Base-by-base conservation (phyloP, 1,140 invertebrate species). In the Procambarus virginalis region DNA sequence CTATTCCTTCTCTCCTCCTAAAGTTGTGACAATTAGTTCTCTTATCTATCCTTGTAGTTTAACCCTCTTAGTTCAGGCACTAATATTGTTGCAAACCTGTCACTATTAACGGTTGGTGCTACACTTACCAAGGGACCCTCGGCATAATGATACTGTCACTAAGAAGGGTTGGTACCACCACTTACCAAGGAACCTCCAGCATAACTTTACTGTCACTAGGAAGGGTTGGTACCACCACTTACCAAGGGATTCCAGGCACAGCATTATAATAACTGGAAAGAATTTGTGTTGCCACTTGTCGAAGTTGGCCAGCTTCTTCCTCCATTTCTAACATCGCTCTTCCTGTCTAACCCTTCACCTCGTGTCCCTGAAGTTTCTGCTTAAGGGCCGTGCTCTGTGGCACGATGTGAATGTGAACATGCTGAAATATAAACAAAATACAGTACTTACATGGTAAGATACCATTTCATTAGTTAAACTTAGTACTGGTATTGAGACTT, bases 331-430 rank as follows among this genome's bases (percentile, higher is more conserved):
- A 17, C 34, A 12, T 51, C 3, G 81, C 86, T n/a, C 78, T 58
- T 78, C 81, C 5, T 51, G 46, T n/a, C 22, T 2, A 46, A 22
- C 0, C 3, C 17, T 3, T 60, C 34, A 9, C 58, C 46, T 87
- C 86, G 48, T 87, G 86, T 10, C 76, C 86, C 64, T 87, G 86
- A 12, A 87, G 86, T 45, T 79, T 80, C 60, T 80, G 60, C 12
- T 9, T 79, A 2, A 51, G 14, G 10, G 14, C 78, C n/a, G 77
- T 12, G n/a, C 45, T 80, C 20, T 64, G 34, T 49, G 86, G 86
- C 17, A 87, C 78, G 49, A 87, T 17, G 48, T 87, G 86, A 9
- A 87, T 64, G 49, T 87, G 86, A 12, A 87, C 46, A 55, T 87
- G 86, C 86, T 87, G 76, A 58, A 82, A 78, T 17, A 83, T 3